Evolutionary conservation across 1,140 invertebrate species (phyloP).

Genomic region (Monochamus saltuarius): DNA sequence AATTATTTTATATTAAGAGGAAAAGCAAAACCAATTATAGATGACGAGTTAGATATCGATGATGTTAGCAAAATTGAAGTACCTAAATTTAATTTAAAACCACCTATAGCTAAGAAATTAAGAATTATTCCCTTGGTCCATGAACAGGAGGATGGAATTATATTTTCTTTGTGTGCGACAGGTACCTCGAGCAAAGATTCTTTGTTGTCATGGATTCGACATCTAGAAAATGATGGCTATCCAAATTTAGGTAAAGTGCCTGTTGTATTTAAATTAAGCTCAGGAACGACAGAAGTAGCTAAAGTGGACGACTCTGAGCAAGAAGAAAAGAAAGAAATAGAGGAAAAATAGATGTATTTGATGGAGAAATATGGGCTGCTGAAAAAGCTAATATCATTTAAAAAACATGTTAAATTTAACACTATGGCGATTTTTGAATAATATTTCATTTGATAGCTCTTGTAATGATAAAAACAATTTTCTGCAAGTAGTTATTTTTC

Average conservation of each 20-base stretch:
- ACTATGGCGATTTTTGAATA: background rate
- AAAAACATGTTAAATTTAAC: no score
- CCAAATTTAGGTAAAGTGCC: conserved; percentile 71
- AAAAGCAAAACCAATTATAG: conserved; percentile 56
- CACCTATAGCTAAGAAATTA: conserved; percentile 50
- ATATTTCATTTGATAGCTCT: no score
- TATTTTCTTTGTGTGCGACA: conserved; percentile 68
- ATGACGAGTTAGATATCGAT: conserved; percentile 51
- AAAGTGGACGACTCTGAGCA: conserved; percentile 11
- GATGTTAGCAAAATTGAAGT: conserved; percentile 68
- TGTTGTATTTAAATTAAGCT: conserved; percentile 72
- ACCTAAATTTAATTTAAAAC: conserved; percentile 59
- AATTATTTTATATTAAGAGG: conserved; percentile 85
- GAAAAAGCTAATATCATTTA: background rate
- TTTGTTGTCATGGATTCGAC: conserved; percentile 87
- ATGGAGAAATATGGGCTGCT: background rate
- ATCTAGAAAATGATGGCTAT: conserved; percentile 76
- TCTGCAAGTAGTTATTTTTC: no score
- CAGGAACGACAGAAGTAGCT: conserved; percentile 35
- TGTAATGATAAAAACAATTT: no score
- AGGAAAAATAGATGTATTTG: conserved; percentile 7
- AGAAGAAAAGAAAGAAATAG: conserved; percentile 9
- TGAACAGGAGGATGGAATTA: conserved; percentile 91
- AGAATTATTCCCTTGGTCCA: conserved; percentile 69
- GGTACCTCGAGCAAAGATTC: conserved; percentile 90